These are phyloP conservation scores for Goniozus legneri DNA, from an alignment of 1,140 invertebrate genomes.

Conservation along the genomic window DNA sequence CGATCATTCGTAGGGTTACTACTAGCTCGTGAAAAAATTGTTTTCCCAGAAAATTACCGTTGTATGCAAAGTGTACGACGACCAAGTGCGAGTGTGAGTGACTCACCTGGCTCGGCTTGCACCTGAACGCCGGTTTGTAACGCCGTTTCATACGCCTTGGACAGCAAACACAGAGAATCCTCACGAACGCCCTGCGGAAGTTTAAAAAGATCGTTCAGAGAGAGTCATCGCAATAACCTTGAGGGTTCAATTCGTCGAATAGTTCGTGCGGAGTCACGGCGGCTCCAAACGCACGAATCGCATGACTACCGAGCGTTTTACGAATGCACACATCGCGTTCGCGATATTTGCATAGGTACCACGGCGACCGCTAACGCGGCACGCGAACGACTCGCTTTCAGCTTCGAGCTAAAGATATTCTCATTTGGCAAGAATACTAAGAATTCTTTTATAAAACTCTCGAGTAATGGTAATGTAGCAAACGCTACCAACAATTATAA, in stretches of 20 bases:
- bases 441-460: no score
- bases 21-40: no score
- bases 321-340: constrained; percentile 14
- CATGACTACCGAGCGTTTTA: constrained; percentile 23
- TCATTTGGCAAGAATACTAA: no score
- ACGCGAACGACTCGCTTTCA: constrained; percentile 21
- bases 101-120: constrained; percentile 76
- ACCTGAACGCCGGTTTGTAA: constrained; percentile 74
- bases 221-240: no score
- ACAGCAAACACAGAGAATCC: constrained; percentile 78
- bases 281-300: constrained; percentile 23
- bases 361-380: constrained; percentile 11
- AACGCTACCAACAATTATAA: no score
- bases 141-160: constrained; percentile 69
- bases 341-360: constrained; percentile 25
- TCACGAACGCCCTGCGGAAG: constrained; percentile 73
- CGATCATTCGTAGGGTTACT: no score
- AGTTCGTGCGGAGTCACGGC: no score
- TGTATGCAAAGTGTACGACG: no score
- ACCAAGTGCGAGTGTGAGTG: background rate
- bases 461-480: no score
- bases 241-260: no score
- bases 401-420: no score
- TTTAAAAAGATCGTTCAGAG: background rate
- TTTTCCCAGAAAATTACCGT: no score